Percentiles rank a stretch among this genome's conserved stretches.
These are phyloP conservation scores for Pardalotus punctatus DNA, from an alignment of 2,113 vertebrate species.

Conservation along the genomic window DNA sequence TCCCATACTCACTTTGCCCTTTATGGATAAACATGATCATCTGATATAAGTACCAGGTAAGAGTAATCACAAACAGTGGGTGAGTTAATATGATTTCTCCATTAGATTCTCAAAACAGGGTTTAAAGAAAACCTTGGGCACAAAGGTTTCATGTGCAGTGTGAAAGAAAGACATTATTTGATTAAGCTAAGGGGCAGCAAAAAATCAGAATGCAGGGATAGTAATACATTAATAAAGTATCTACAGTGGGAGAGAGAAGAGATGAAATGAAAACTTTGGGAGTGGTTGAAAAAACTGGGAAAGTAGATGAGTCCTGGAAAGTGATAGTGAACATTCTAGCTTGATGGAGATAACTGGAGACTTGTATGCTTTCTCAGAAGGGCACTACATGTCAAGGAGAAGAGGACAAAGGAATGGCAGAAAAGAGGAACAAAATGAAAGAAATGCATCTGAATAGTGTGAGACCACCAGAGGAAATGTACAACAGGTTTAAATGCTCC, in stretches of 20 bases:
- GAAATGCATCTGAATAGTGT: accelerated
- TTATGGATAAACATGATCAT: background rate
- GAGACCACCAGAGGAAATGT: background rate
- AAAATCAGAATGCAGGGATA: background rate
- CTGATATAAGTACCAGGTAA: background rate
- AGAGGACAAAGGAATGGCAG: background rate
- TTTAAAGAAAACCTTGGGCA: background rate
- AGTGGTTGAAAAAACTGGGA: background rate
- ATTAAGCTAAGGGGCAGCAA: background rate
- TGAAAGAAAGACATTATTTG: background rate
- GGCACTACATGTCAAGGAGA: background rate
- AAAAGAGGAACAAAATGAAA: background rate
- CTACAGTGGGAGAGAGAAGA: background rate
- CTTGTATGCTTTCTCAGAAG: background rate
- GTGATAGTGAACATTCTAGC: background rate
- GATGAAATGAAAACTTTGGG: background rate
- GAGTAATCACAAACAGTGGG: background rate
- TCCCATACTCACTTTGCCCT: background rate
- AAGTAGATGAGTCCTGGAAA: background rate
- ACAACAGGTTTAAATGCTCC: background rate
- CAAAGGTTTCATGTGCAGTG: background rate
- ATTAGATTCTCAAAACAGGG: background rate
- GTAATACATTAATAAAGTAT: background rate
- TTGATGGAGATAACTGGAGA: background rate
- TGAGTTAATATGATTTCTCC: background rate